Base-by-base conservation (phyloP, 2,797 vertebrate species). In the Hippocampus kuda region DNA sequence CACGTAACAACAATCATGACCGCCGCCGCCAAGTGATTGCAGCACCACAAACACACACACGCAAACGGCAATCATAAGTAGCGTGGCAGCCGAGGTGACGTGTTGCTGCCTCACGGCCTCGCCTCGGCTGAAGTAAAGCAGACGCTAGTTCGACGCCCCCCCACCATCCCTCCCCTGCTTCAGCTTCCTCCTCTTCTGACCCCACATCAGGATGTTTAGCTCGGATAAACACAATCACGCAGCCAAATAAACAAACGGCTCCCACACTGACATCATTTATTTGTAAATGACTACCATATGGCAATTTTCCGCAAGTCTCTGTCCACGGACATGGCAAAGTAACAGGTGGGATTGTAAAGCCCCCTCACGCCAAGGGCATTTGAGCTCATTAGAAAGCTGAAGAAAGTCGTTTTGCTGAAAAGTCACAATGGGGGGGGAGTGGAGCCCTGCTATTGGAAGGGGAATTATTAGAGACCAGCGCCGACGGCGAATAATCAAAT, bases 71-170 rank as follows among this genome's bases (percentile, higher is more conserved):
- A 13, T 46, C 44, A 46, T 46, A 46, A 15, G 3, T 46, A 46
- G 20, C 7, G 57, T 60, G 24, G 4, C 42, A 68, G 24, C 56
- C 34, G 57, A 65, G 49, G 46, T 24, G 30, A 49, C n/a, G 2
- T 64, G 59, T 26, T 56, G 41, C 68, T 48, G 63, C 71, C 22
- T 70, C 49, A 10, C 49, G 6, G 4, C 64, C 46, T 70, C 59
- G 72, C n/a, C 60, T 46, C 54, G 24, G 18, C 11, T 49, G 77
- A 81, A 77, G 71, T 68, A 71, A 78, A 79, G 79, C 84, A 79
- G 73, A 65, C 26, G 63, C 63, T 16, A 26, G 41, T 18, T 65
- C 18, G 42, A 20, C 42, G 24, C 13, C 56, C 73, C 27, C 66
- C 53, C 38, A 11, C 53, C 38, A 13, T 26, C 68, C 77, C 34